A percentile compares a stretch with the other conserved stretches of the same genome.
Evolutionary conservation across 2,888 invertebrate species (phyloP).

Genomic region (Thymelicus sylvestris): DNA sequence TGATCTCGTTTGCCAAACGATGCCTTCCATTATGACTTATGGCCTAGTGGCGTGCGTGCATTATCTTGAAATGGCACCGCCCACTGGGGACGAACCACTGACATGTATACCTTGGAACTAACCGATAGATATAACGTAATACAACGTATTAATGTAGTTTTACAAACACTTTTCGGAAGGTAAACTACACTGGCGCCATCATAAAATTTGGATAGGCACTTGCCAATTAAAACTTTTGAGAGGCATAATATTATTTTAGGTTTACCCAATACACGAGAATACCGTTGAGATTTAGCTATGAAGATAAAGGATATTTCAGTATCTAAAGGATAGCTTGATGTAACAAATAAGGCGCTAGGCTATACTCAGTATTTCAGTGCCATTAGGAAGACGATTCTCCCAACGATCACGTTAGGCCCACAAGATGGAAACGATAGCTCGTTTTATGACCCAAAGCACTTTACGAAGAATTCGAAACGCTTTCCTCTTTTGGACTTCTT

Average conservation of each 20-base stretch:
- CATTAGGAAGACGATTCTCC: conserved; percentile 37
- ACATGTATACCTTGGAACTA: neutral
- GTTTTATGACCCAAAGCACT: conserved; percentile 45
- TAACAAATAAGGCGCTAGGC: conserved; percentile 9
- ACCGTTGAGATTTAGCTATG: no score
- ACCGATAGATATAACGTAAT: neutral
- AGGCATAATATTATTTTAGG: no score
- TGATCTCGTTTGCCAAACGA: conserved; percentile 24
- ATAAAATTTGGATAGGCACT: no score
- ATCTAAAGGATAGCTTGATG: neutral
- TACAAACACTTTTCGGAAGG: neutral
- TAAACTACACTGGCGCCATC: no score
- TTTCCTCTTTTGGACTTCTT: conserved; percentile 25
- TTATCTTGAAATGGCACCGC: conserved; percentile 22
- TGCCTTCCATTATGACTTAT: conserved; percentile 30
- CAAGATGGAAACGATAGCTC: conserved; percentile 36
- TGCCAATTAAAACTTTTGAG: no score
- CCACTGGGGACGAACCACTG: neutral
- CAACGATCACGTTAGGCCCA: conserved; percentile 39
- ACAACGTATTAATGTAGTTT: neutral
- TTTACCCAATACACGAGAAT: no score
- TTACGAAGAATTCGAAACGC: conserved; percentile 36
- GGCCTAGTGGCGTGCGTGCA: neutral
- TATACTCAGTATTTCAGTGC: conserved; percentile 21
- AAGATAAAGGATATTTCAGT: no score